These are phyloP conservation scores for Nemotelus nigrinus DNA, from an alignment of 2,888 invertebrate species.

Conservation along the genomic window DNA sequence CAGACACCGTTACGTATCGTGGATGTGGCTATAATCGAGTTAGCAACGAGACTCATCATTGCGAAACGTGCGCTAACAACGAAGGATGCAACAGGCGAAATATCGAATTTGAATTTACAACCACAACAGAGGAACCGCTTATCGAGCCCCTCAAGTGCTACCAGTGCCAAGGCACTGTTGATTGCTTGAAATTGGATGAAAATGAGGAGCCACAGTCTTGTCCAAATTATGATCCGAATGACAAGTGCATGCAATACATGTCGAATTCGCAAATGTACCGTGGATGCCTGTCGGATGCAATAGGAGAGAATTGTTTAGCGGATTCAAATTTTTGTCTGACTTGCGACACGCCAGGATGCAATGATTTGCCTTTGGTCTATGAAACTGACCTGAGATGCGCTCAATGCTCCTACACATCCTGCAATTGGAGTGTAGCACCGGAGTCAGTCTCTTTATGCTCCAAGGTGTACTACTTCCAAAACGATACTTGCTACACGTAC, in stretches of 20 bases:
- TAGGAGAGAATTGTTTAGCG: constrained; percentile 54
- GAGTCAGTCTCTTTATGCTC: background rate
- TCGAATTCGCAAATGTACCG: constrained; percentile 52
- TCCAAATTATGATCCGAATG: constrained; percentile 50
- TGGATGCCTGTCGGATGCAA: constrained; percentile 55
- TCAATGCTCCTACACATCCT: constrained; percentile 53
- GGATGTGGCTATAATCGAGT: too few species aligned
- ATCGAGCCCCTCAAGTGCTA: constrained; percentile 53
- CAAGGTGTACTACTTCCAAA: background rate
- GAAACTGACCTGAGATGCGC: constrained; percentile 48
- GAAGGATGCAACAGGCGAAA: too few species aligned
- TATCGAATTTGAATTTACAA: constrained; percentile 28
- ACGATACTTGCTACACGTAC: constrained; percentile 31
- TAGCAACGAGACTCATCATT: too few species aligned
- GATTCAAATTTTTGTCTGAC: constrained; percentile 50
- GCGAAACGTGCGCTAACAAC: too few species aligned
- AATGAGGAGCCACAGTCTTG: constrained; percentile 50
- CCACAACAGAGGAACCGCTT: constrained; percentile 55
- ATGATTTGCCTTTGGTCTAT: constrained; percentile 48
- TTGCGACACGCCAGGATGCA: constrained; percentile 56
- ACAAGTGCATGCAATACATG: constrained; percentile 54
- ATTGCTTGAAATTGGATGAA: constrained; percentile 48
- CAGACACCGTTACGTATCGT: too few species aligned
- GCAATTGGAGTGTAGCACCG: constrained; percentile 39
- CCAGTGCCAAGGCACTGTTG: constrained; percentile 52